These are phyloP conservation scores for Platorchestia sp. DNA, from an alignment of 1,140 invertebrate genomes.

Conservation along the genomic window DNA sequence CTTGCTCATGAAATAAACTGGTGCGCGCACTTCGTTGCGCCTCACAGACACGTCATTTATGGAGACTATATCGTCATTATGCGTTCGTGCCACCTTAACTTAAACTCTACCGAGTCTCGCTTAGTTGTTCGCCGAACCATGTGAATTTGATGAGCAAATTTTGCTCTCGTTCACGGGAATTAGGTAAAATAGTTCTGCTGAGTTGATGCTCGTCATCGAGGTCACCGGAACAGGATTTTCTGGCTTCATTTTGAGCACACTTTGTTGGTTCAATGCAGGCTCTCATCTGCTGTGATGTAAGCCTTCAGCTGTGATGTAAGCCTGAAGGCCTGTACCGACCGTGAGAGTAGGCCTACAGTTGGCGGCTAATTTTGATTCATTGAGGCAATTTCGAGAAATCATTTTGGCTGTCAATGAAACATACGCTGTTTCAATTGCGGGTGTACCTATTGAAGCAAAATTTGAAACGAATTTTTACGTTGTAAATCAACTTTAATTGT, in stretches of 20 bases:
- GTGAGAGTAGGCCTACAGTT: neutral
- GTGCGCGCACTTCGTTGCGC: no score
- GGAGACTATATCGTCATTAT: no score
- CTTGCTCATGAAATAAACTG: no score
- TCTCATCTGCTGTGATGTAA: neutral
- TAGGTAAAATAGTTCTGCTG: neutral
- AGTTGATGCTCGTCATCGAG: neutral
- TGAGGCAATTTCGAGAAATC: neutral
- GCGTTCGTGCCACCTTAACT: no score
- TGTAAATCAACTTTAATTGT: neutral
- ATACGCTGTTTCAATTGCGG: neutral
- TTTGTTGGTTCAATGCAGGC: neutral
- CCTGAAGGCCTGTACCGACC: neutral
- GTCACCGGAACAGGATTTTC: neutral
- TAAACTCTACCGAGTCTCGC: no score
- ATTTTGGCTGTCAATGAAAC: neutral
- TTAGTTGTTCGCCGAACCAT: no score
- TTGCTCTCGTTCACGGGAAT: neutral
- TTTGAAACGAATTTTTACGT: neutral
- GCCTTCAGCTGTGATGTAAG: no score
- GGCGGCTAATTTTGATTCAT: neutral
- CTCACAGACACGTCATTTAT: no score
- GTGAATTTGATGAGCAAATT: neutral
- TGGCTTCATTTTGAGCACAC: neutral
- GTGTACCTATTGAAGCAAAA: neutral